Conservation (phyloP, 2,888 invertebrate species). For the Pardosa pseudoannulata region DNA sequence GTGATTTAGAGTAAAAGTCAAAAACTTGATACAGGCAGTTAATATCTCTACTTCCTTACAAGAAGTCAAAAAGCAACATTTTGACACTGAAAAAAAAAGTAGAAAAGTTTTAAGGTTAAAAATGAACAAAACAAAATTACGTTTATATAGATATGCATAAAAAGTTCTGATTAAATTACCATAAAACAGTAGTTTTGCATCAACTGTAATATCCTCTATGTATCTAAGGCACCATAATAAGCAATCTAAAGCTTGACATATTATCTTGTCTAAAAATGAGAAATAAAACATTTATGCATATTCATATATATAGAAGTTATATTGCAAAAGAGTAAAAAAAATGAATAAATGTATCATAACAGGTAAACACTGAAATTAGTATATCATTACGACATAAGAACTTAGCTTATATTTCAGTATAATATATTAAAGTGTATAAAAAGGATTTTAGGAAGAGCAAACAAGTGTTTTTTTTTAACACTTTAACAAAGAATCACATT, state of each 20-base stretch:
- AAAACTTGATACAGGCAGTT: conserved; percentile 24
- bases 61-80: conserved; percentile 24
- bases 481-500: too few species aligned
- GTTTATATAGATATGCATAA: not conserved
- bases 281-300: too few species aligned
- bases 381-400: too few species aligned
- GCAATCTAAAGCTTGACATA: conserved; percentile 38
- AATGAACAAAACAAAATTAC: too few species aligned
- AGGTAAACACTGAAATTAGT: too few species aligned
- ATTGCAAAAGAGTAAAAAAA: too few species aligned
- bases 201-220: not conserved
- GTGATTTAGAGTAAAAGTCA: conserved; percentile 22
- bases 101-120: not conserved
- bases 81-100: conserved; percentile 26
- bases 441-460: too few species aligned
- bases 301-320: too few species aligned
- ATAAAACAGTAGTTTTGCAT: conserved; percentile 43
- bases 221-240: conserved; percentile 40
- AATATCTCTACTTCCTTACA: not conserved
- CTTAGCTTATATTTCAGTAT: too few species aligned
- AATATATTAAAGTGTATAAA: too few species aligned
- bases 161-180: conserved; percentile 24
- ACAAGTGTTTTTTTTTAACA: too few species aligned
- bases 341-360: too few species aligned
- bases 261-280: conserved; percentile 25